Base-by-base conservation (phyloP, 2,797 vertebrate genomes). In the Denticeps clupeoides region DNA sequence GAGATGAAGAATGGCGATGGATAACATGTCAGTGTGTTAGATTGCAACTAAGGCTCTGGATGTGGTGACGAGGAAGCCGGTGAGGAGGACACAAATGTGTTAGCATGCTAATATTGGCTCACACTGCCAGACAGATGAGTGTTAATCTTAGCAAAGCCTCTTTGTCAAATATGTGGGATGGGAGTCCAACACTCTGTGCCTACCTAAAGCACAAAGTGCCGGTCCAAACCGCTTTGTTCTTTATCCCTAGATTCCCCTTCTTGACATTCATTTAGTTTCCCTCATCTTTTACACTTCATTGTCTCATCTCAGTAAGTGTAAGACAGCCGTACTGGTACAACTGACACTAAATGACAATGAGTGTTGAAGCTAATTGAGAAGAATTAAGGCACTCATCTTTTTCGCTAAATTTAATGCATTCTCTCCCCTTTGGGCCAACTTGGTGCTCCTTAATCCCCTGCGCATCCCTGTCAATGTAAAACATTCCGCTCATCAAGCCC, bases 291-390 rank as follows among this genome's bases (percentile, higher is more conserved):
- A n/a, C n/a, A n/a, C n/a, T n/a, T n/a, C n/a, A n/a, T n/a, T n/a
- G n/a, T n/a, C n/a, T n/a, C n/a, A n/a, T n/a, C n/a, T n/a, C n/a
- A n/a, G n/a, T n/a, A n/a, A n/a, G n/a, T n/a, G n/a, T n/a, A n/a
- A n/a, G n/a, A n/a, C n/a, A n/a, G n/a, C n/a, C n/a, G n/a, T n/a
- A n/a, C n/a, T n/a, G n/a, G n/a, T n/a, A n/a, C n/a, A n/a, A n/a
- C n/a, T n/a, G n/a, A n/a, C n/a, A n/a, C n/a, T n/a, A n/a, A n/a
- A 38, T 38, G 21, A 38, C 35, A 38, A 38, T 35, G 38, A 38
- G 38, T 38, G 35, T 38, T 38, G 38, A 19, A 21, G 35, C 35
- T 38, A 38, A 38, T 38, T 38, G 35, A 38, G 35, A 35, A 18
- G 35, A 35, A 38, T 38, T 38, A 19, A 38, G 38, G 38, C 35